Evolutionary conservation across 2,113 vertebrate species (phyloP), one percentile per base, ranked within the genome.

Genomic region (Peromyscus californicus): DNA sequence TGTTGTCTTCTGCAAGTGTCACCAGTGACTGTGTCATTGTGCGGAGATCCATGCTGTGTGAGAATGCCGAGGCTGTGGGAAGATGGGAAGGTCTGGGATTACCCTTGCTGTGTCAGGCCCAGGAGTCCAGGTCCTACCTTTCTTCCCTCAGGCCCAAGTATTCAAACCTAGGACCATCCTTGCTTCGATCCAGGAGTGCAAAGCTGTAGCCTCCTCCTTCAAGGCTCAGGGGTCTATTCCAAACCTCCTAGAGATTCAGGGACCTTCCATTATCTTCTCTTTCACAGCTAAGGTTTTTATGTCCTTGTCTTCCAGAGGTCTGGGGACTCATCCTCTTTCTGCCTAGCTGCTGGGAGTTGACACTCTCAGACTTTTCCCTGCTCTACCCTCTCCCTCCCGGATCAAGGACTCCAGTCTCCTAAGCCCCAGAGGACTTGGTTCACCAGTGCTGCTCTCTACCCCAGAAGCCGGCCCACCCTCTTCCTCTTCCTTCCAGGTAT

Each of bases 1-100:
- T 98, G 83, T 99, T 99, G 97, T 99, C 99, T 88, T 99, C 99
- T 1, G 99, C 99, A 75, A 99, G 98, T 1, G 98, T 96, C 97
- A 99, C 99, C 79, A 99, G 97, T 1, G 99, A 98, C 51, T 98
- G 98, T 96, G 99, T 99, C 94, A 99, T 99, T 0, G 99, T 99
- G 95, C 94, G 99, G 84, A 99, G 98, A 95, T 99, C 99, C 99
- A 99, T 99, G 98, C 24, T 90, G 45, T 98, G 98, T 2, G 79
- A 42, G 19, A 95, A 89, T 22, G 63, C 26, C 0, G 97, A 95
- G 92, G 97, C 98, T 98, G 97, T 1, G 59, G 96, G 63, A 11
- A 83, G 86, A 59, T 11, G 70, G 9, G 95, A 90, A 96, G 65
- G 54, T 31, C 31, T 8, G 1, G 90, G 63, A 13, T 51, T 24